Percentiles rank a stretch among this genome's conserved stretches.
Evolutionary conservation across 1,140 invertebrate genomes (phyloP).

Genomic region (Diabrotica virgifera): DNA sequence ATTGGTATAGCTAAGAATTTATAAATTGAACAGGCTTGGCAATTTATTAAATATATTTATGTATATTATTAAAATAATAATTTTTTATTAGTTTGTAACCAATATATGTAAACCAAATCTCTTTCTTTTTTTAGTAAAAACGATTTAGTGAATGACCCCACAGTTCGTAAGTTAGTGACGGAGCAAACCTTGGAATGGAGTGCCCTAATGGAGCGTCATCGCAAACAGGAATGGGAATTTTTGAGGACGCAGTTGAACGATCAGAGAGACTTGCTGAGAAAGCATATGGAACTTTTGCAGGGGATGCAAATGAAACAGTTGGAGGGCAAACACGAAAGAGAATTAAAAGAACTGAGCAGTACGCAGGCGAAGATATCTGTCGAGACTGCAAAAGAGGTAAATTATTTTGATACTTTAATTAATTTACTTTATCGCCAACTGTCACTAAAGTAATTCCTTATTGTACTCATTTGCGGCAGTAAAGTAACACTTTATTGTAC

Average conservation of each 20-base stretch:
- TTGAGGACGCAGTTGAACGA: conserved; percentile 79
- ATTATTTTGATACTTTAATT: conserved; percentile 7
- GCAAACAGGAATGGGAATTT: conserved; percentile 88
- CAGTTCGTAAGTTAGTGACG: conserved; percentile 74
- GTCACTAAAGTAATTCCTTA: too few relatives aligned
- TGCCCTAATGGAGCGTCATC: conserved; percentile 81
- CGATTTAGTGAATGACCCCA: conserved; percentile 74
- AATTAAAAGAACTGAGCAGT: conserved; percentile 95
- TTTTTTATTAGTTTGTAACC: too few relatives aligned
- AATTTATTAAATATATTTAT: too few relatives aligned
- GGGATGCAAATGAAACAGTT: conserved; percentile 85
- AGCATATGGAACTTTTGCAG: conserved; percentile 84
- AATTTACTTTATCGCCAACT: too few relatives aligned
- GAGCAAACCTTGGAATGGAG: conserved; percentile 95
- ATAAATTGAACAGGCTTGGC: too few relatives aligned
- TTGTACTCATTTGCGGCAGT: too few relatives aligned
- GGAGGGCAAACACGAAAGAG: conserved; percentile 84
- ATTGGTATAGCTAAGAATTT: too few relatives aligned
- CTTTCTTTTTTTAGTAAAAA: conserved; percentile 63
- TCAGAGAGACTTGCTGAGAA: conserved; percentile 80
- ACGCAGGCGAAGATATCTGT: conserved; percentile 94
- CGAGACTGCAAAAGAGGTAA: conserved; percentile 89
- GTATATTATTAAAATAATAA: too few relatives aligned
- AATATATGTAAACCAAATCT: too few relatives aligned
- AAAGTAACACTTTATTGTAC: too few relatives aligned